Conservation (phyloP, 2,113 vertebrate species). For the Hepsetus odoe region DNA sequence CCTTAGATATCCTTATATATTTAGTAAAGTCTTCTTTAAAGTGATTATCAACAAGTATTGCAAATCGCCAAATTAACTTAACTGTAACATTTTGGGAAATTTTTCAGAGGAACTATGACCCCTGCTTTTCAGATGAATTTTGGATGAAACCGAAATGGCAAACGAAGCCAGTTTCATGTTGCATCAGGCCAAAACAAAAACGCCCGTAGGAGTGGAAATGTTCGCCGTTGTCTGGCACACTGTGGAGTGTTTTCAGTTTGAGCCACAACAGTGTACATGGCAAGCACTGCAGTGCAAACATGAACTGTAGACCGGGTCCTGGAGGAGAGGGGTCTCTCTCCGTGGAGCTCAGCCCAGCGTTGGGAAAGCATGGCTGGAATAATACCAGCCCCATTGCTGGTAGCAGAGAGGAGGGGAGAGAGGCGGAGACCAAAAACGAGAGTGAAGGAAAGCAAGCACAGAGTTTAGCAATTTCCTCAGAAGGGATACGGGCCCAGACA, state of each 20-base stretch:
- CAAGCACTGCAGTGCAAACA: no score
- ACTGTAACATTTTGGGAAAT: no score
- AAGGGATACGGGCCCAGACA: not conserved
- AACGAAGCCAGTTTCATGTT: not conserved
- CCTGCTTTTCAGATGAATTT: no score
- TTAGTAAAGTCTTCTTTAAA: no score
- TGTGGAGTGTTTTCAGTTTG: not conserved
- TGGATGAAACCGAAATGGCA: not conserved
- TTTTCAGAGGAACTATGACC: no score
- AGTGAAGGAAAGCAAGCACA: not conserved
- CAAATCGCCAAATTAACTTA: no score
- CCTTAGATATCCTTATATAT: no score
- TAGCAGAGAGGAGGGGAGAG: not conserved
- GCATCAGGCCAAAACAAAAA: not conserved
- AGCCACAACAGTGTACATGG: not conserved
- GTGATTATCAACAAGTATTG: no score
- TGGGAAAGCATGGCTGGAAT: not conserved
- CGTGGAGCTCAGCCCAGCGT: not conserved
- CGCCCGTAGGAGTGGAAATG: not conserved
- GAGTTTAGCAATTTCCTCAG: not conserved
- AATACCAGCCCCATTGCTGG: conserved; percentile 16
- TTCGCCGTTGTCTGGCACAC: not conserved
- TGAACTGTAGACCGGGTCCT: not conserved
- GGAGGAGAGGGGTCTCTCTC: not conserved
- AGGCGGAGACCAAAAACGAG: not conserved